Percentiles rank a stretch among this genome's conserved stretches.
phyloP scores from a whole-genome alignment of 2,797 vertebrate genomes.

The Tiaroga cobitis region DNA sequence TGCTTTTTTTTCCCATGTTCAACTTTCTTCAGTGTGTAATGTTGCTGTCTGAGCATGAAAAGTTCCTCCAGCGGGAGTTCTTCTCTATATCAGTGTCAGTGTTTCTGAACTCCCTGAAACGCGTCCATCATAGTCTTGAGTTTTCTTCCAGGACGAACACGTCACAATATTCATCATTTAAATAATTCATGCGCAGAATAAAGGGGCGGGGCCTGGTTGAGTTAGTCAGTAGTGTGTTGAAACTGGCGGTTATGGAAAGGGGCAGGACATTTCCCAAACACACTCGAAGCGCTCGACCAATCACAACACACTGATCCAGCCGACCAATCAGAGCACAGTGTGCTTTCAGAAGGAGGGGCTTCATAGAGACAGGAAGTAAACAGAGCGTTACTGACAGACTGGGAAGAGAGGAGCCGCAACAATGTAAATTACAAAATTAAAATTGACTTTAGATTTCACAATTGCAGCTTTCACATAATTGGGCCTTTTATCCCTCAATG shows the following conservation, averaged over 20 bases:
- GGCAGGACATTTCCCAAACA: no score
- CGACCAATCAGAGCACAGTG: not conserved
- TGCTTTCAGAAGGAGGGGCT: not conserved
- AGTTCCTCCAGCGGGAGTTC: not conserved
- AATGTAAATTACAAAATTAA: no score
- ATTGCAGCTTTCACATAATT: no score
- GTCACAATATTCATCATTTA: not conserved
- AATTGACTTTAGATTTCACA: no score
- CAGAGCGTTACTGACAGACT: no score
- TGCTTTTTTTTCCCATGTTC: not conserved
- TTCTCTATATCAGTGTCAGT: not conserved
- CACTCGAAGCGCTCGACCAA: rapidly evolving
- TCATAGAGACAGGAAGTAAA: no score
- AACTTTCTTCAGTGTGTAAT: not conserved
- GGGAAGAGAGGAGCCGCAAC: no score
- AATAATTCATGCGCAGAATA: not conserved
- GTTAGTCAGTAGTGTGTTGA: not conserved
- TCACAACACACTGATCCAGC: not conserved
- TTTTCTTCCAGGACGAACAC: not conserved
- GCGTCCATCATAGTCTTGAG: no score
- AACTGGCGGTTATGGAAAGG: not conserved
- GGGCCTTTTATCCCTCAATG: no score
- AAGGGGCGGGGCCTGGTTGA: not conserved
- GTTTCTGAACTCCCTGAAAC: not conserved
- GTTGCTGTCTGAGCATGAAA: not conserved